phyloP scores from a whole-genome alignment of 2,888 invertebrate genomes.

The Nymphalis urticae region DNA sequence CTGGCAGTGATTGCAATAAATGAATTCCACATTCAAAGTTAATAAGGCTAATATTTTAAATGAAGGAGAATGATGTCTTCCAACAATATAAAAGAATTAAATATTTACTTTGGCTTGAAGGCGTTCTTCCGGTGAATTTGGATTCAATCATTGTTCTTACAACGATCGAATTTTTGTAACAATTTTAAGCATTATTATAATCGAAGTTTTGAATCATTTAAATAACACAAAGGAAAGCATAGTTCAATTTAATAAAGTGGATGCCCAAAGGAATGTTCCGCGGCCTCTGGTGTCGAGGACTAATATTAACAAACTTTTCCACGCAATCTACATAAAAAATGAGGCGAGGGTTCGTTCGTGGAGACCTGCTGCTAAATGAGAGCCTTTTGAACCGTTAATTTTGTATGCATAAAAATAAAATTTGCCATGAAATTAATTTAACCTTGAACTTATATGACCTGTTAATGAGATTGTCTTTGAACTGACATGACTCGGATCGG shows the following conservation, averaged over 20 bases:
- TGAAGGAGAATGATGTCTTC: too few relatives aligned
- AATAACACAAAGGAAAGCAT: slow-evolving; percentile 49
- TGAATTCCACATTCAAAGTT: too few relatives aligned
- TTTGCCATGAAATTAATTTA: slow-evolving; percentile 6
- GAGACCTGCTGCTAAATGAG: slow-evolving; percentile 78
- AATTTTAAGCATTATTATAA: background rate
- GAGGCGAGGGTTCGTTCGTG: slow-evolving; percentile 71
- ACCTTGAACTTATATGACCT: slow-evolving; percentile 2
- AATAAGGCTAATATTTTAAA: too few relatives aligned
- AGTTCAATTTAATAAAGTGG: slow-evolving; percentile 67
- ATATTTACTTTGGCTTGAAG: background rate
- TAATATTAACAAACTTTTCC: slow-evolving; percentile 79
- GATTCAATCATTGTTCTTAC: background rate
- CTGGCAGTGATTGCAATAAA: background rate
- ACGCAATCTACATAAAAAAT: slow-evolving; percentile 80
- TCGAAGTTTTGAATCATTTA: slow-evolving; percentile 25
- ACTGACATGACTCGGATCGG: background rate
- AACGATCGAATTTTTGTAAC: background rate
- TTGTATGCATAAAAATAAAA: slow-evolving; percentile 66
- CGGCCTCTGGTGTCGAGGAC: slow-evolving; percentile 61
- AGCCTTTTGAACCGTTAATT: slow-evolving; percentile 79
- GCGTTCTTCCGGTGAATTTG: background rate
- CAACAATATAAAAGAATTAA: background rate
- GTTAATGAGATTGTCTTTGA: background rate
- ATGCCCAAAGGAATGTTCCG: slow-evolving; percentile 57